These are phyloP conservation scores for Drosophila tripunctata DNA, from an alignment of 2,888 invertebrate species.

Conservation along the genomic window DNA sequence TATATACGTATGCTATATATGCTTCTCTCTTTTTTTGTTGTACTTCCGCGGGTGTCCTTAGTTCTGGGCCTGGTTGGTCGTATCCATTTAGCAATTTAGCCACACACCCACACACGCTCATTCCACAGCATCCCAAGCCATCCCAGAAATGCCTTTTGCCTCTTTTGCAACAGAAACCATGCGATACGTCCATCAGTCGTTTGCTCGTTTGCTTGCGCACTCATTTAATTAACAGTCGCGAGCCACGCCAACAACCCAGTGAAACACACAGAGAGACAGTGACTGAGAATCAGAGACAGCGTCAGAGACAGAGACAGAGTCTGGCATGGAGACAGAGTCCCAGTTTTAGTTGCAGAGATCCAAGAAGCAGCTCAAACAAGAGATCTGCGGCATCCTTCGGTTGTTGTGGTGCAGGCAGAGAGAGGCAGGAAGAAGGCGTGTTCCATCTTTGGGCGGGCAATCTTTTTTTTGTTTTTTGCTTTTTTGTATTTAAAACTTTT, in stretches of 20 bases:
- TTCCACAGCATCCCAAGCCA: too few relatives aligned
- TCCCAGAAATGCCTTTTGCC: slow-evolving; percentile 27
- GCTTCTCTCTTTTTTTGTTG: slow-evolving; percentile 2
- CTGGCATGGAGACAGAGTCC: slow-evolving; percentile 6
- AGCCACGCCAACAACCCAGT: slow-evolving; percentile 79
- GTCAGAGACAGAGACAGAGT: neutral
- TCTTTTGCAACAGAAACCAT: slow-evolving; percentile 34
- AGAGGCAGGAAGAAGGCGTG: slow-evolving; percentile 50
- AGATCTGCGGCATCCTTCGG: slow-evolving; percentile 14
- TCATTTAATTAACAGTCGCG: slow-evolving; percentile 82
- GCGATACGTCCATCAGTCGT: slow-evolving; percentile 80
- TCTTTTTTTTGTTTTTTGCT: slow-evolving; percentile 30
- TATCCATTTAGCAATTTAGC: slow-evolving; percentile 82
- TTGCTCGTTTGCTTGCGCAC: slow-evolving; percentile 82
- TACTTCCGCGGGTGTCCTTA: slow-evolving; percentile 69
- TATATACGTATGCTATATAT: neutral
- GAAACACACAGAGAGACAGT: neutral
- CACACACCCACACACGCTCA: slow-evolving; percentile 82
- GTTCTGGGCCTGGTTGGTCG: slow-evolving; percentile 41
- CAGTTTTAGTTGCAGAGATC: slow-evolving; percentile 10
- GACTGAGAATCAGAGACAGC: slow-evolving; percentile 1
- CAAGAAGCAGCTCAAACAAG: slow-evolving; percentile 8
- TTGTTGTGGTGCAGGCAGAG: slow-evolving; percentile 33
- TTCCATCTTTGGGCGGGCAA: slow-evolving; percentile 61
- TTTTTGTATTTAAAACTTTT: too few relatives aligned